Evolutionary conservation across 2,113 vertebrate genomes (phyloP), one percentile per base, ranked within the genome.

Genomic region (Plotosus lineatus): DNA sequence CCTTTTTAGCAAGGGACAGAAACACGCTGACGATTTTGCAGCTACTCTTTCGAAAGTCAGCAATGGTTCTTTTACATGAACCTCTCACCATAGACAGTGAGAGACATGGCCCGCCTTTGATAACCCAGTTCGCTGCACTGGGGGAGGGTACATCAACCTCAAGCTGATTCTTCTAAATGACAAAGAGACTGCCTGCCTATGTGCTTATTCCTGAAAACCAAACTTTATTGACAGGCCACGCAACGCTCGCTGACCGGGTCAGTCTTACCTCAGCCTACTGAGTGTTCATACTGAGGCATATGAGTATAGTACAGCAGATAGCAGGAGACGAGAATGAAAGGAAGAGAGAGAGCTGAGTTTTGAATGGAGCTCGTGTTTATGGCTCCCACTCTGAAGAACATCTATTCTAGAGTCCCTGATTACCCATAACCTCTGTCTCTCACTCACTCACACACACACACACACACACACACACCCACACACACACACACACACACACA

Each of bases 141-240:
- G n/a, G n/a, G n/a, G n/a, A n/a, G n/a, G n/a, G n/a, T 31, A 31
- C 14, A 19, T 48, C 12, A 15, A 28, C 63, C 65, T 77, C 74
- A 73, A 68, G 60, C 55, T 26, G 46, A 42, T 53, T 61, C 17
- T 60, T 72, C 38, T 28, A 73, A 58, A 48, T 40, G 40, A 73
- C 31, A 40, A 23, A 51, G 46, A 65, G 73, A 65, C 71, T 56
- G 46, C 28, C 65, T 69, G n/a, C 50, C 9, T 40, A 68, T 65
- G 11, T 50, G 56, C 36, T 63, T 63, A 81, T 66, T 9, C 68
- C 53, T 36, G 11, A 36, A 33, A 36, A 69, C 69, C 58, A 73
- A 28, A 60, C 60, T 61, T 66, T 26, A 72, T 63, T 71, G 74
- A 36, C 21, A 74, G 61, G 61, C 74, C 58, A 42, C 75, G 60